phyloP scores from a whole-genome alignment of 2,113 vertebrate genomes.

The Hipposideros armiger region DNA sequence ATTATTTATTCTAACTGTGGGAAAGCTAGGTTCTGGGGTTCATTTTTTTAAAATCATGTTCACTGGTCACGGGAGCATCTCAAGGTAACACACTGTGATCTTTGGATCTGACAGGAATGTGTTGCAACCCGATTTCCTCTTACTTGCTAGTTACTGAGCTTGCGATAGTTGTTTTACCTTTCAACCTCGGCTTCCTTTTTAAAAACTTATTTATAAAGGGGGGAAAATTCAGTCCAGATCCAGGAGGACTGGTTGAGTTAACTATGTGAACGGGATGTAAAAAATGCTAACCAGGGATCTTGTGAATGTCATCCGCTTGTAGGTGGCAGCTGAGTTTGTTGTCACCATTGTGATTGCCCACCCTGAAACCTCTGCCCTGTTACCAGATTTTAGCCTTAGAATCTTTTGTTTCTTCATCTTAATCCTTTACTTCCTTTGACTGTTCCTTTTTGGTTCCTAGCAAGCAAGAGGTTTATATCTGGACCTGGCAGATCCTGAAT shows the following conservation, averaged over 20 bases:
- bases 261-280: neutral
- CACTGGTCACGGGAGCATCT: neutral
- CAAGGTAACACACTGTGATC: neutral
- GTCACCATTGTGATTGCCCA: neutral
- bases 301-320: neutral
- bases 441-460: constrained; percentile 66
- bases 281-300: neutral
- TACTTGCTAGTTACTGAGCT: neutral
- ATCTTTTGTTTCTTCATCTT: constrained; percentile 63
- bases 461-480: constrained; percentile 65
- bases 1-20: neutral
- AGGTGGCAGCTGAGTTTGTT: neutral
- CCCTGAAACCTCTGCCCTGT: neutral
- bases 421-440: constrained; percentile 81
- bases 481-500: constrained; percentile 53
- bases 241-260: neutral
- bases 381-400: neutral
- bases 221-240: neutral
- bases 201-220: neutral
- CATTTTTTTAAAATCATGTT: neutral
- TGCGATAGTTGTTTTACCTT: neutral
- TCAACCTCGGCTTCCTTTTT: neutral
- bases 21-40: neutral
- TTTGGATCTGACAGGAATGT: neutral
- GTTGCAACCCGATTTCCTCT: neutral